A percentile compares a stretch with the other conserved stretches of the same genome.
phyloP scores from a whole-genome alignment of 2,888 invertebrate genomes.

The Cephus rjabovi region DNA sequence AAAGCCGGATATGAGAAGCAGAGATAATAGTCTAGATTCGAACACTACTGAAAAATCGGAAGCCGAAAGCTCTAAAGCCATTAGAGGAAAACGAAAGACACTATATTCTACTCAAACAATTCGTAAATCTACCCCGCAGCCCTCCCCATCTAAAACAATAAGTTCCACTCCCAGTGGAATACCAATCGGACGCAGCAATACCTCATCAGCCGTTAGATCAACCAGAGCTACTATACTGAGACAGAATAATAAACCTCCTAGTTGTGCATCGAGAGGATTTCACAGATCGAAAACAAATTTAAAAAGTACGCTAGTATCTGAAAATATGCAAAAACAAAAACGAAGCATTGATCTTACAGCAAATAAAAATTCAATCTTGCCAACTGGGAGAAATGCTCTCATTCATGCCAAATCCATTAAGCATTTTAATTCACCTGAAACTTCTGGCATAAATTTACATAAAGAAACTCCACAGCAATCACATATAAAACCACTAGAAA shows the following conservation, averaged over 20 bases:
- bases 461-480: conserved; percentile 58
- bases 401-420: conserved; percentile 53
- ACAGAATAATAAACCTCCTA: conserved; percentile 52
- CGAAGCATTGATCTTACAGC: conserved; percentile 32
- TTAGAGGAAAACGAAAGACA: conserved; percentile 77
- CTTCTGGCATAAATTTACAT: background rate
- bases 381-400: conserved; percentile 49
- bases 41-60: conserved; percentile 53
- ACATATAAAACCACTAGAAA: conserved; percentile 71
- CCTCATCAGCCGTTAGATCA: conserved; percentile 57
- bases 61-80: conserved; percentile 69
- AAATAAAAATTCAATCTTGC: conserved; percentile 51
- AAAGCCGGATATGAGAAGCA: conserved; percentile 63
- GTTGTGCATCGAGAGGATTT: conserved; percentile 26
- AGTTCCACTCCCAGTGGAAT: conserved; percentile 43
- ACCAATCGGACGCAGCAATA: conserved; percentile 58
- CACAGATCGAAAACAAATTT: conserved; percentile 55
- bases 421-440: conserved; percentile 33
- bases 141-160: conserved; percentile 54
- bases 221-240: conserved; percentile 57
- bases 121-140: conserved; percentile 55
- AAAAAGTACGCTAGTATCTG: conserved; percentile 35
- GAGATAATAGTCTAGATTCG: conserved; percentile 54
- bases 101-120: conserved; percentile 69
- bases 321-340: conserved; percentile 35